Percentiles rank a stretch among this genome's conserved stretches.
phyloP scores from a whole-genome alignment of 2,113 vertebrate genomes.

The Microcebus ravelobensis region DNA sequence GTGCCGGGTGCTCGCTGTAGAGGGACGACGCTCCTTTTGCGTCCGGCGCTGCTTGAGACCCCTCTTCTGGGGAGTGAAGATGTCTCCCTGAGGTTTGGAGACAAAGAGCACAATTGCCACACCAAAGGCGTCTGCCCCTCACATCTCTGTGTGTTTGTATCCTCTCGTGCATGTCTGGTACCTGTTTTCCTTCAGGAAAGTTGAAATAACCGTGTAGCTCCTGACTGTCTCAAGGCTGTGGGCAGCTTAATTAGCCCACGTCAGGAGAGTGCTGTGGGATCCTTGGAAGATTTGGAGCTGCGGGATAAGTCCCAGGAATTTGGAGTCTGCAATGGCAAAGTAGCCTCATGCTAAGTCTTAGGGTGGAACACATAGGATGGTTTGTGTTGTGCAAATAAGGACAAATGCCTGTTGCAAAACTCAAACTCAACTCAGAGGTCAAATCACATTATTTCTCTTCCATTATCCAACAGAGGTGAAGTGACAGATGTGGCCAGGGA shows the following conservation, averaged over 20 bases:
- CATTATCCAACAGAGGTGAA: neutral
- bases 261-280: neutral
- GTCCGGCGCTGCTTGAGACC: accelerated
- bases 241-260: neutral
- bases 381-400: neutral
- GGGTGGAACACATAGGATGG: neutral
- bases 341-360: neutral
- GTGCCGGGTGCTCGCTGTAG: accelerated
- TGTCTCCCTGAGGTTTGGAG: neutral
- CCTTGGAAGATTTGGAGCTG: neutral
- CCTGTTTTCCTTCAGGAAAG: neutral
- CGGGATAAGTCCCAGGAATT: neutral
- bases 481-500: neutral
- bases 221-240: neutral
- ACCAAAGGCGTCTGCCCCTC: neutral
- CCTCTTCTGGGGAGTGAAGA: neutral
- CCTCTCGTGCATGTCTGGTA: neutral
- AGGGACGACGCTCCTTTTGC: neutral
- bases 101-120: neutral
- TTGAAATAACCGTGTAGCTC: neutral
- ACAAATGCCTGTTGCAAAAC: neutral
- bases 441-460: neutral
- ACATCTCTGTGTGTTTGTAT: neutral
- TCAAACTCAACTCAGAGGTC: neutral
- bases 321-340: no score